Evolutionary conservation across 2,797 vertebrate genomes (phyloP).

Genomic region (Benthosema pterotum): DNA sequence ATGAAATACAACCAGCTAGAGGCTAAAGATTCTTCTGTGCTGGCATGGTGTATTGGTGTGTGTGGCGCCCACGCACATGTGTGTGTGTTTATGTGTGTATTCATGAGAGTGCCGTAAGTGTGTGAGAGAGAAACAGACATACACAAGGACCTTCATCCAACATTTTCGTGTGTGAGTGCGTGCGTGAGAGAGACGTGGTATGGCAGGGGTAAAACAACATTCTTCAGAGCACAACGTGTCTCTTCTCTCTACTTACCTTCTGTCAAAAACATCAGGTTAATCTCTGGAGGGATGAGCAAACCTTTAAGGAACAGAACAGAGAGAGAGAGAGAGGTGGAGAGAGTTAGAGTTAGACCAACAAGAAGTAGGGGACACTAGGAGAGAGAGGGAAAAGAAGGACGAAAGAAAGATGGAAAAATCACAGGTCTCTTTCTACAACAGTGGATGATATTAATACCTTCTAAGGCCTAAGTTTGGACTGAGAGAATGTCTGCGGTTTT

Average conservation of each 20-base stretch:
- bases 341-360: neutral
- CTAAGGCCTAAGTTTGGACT: slow-evolving; percentile 21
- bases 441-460: slow-evolving; percentile 31
- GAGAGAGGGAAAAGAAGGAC: neutral
- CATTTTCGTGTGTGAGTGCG: slow-evolving; percentile 24
- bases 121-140: too few species aligned
- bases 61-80: neutral
- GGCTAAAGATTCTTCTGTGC: neutral
- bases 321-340: slow-evolving; percentile 17
- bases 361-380: too few species aligned
- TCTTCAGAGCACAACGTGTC: slow-evolving; percentile 58
- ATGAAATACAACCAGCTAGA: slow-evolving; percentile 1
- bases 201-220: slow-evolving; percentile 54
- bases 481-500: slow-evolving; percentile 8
- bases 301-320: slow-evolving; percentile 40
- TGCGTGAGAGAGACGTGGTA: slow-evolving; percentile 34
- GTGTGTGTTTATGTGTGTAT: neutral
- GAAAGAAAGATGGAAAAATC: slow-evolving; percentile 31
- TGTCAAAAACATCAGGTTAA: slow-evolving; percentile 72
- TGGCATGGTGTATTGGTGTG: neutral
- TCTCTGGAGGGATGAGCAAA: slow-evolving; percentile 63
- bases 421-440: slow-evolving; percentile 55
- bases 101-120: neutral
- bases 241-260: slow-evolving; percentile 62
- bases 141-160: too few species aligned